phyloP scores from a whole-genome alignment of 2,797 vertebrate genomes.

The Danio albolineatus region DNA sequence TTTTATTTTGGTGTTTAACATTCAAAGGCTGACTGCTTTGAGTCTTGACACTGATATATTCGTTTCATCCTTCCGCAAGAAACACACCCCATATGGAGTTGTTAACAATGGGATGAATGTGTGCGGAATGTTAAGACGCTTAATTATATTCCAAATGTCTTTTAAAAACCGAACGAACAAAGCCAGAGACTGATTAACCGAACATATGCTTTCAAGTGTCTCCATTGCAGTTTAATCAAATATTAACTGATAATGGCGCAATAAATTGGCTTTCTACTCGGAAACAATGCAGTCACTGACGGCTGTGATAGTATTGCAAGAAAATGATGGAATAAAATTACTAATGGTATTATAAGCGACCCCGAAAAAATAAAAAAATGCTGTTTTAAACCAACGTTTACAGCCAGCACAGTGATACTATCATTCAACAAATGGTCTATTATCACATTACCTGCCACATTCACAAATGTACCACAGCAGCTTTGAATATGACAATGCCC shows the following conservation, averaged over 20 bases:
- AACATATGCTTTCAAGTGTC: slow-evolving; percentile 22
- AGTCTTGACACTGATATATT: slow-evolving; percentile 24
- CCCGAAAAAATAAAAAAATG: no score
- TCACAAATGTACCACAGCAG: neutral
- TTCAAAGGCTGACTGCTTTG: slow-evolving; percentile 10
- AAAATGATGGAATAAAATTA: neutral
- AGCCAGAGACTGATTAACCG: slow-evolving; percentile 26
- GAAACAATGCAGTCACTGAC: slow-evolving; percentile 4
- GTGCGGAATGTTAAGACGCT: slow-evolving; percentile 4
- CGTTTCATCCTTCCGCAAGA: neutral
- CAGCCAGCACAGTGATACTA: neutral
- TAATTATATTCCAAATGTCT: slow-evolving; percentile 12
- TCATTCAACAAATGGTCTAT: neutral
- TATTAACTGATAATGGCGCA: slow-evolving; percentile 13
- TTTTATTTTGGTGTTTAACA: neutral
- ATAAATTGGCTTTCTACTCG: slow-evolving; percentile 3
- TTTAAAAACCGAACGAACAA: slow-evolving; percentile 3
- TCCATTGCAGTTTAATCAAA: slow-evolving; percentile 17
- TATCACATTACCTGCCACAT: neutral
- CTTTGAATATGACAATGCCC: neutral
- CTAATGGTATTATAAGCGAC: neutral
- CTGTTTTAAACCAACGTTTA: neutral
- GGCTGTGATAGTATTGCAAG: neutral
- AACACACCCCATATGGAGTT: slow-evolving; percentile 16
- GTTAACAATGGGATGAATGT: slow-evolving; percentile 23